Evolutionary conservation across 2,888 invertebrate species (phyloP).

Genomic region (Drosophila meridionalis): DNA sequence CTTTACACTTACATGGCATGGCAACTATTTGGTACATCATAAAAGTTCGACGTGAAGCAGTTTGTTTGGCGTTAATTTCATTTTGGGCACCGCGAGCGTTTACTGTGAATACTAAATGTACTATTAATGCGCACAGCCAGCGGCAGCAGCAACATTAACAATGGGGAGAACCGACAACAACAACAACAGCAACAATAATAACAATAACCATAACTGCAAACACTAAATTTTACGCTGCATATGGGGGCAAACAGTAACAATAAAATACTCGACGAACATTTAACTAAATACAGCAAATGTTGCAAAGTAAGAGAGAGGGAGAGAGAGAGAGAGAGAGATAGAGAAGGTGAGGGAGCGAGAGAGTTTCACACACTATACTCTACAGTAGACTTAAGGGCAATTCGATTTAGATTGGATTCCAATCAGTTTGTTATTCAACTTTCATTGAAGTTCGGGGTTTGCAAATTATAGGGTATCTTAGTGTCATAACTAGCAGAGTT

Average conservation of each 20-base stretch:
- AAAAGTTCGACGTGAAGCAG: constrained; percentile 53
- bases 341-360: not conserved
- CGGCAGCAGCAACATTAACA: constrained; percentile 25
- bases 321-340: not conserved
- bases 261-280: constrained; percentile 30
- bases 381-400: not conserved
- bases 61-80: constrained; percentile 54
- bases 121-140: constrained; percentile 58
- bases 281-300: not conserved
- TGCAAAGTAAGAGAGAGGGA: not conserved
- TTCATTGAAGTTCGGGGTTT: not conserved
- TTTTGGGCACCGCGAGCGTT: constrained; percentile 58
- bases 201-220: constrained; percentile 39
- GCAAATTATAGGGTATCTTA: not conserved
- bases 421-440: not conserved
- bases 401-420: not conserved
- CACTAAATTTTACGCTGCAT: constrained; percentile 33
- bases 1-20: constrained; percentile 8
- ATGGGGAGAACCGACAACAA: constrained; percentile 7
- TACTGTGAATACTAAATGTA: constrained; percentile 68
- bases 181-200: constrained; percentile 21
- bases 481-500: not conserved
- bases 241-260: constrained; percentile 37
- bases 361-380: not conserved
- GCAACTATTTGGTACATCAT: constrained; percentile 61